Percentiles rank a stretch among this genome's conserved stretches.
Evolutionary conservation across 2,888 invertebrate species (phyloP).

Genomic region (Entomobrya proxima): DNA sequence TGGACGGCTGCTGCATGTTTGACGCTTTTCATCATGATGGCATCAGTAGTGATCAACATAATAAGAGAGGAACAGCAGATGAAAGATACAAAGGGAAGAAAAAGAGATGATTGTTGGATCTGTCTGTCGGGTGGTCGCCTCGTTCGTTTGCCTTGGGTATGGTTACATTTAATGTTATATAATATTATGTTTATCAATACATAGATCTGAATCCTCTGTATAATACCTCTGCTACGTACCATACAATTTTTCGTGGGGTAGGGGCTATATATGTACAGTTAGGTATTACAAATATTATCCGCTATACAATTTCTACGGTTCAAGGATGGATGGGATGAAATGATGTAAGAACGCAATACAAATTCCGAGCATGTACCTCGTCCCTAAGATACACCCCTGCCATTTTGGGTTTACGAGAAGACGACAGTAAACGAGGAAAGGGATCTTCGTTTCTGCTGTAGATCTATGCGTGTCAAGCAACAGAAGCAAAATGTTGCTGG

Average conservation of each 20-base stretch:
- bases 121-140: constrained; percentile 50
- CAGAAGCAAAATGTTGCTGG: too few relatives aligned
- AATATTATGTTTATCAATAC: constrained; percentile 7
- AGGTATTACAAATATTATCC: background rate
- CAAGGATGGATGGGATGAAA: background rate
- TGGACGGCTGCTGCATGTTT: constrained; percentile 52
- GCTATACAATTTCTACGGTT: background rate
- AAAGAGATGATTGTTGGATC: constrained; percentile 35
- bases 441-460: background rate
- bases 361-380: constrained; percentile 43
- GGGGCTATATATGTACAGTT: background rate
- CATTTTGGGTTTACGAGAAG: background rate
- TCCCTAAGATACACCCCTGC: background rate
- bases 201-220: background rate
- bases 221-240: background rate
- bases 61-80: constrained; percentile 18
- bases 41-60: constrained; percentile 10
- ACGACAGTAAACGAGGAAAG: background rate
- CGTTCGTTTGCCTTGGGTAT: constrained; percentile 25
- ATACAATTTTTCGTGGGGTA: too few relatives aligned
- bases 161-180: constrained; percentile 51
- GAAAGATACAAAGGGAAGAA: constrained; percentile 41
- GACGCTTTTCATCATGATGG: constrained; percentile 34
- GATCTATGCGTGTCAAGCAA: too few relatives aligned
- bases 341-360: constrained; percentile 14